Evolutionary conservation across 2,113 vertebrate genomes (phyloP), one percentile per base, ranked within the genome.

Genomic region (Psilopsiagon aurifrons): DNA sequence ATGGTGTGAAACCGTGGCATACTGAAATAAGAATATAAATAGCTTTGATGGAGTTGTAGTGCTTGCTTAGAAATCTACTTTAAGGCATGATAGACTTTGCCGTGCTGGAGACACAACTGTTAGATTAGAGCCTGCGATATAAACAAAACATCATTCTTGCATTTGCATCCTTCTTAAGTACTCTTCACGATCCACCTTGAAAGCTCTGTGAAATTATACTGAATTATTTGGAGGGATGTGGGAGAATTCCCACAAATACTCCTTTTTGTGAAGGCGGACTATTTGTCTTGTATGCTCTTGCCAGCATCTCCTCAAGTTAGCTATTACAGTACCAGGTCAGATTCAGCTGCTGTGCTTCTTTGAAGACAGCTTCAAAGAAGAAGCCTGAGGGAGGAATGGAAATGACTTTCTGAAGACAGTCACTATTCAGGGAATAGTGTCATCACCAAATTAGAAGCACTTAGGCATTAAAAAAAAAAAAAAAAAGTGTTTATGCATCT

Each of bases 1-100:
- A 0, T 44, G 33, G 9, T 31, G 11, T 46, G n/a, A 78, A 17
- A 67, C 47, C 10, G 2, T 9, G 17, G 19, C n/a, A 29, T 4
- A 1, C 20, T 4, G 3, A 41, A 82, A 44, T 19, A 17, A 41
- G 41, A 59, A 19, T 33, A 24, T 22, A 29, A 67, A 29, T 10
- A 33, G 10, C 41, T 87, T 55, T 49, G 39, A 51, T 55, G n/a
- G 37, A 15, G 3, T 20, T 57, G 11, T 17, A 17, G 28, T 79
- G n/a, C 9, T 54, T 35, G 43, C 28, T 63, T 29, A n/a, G 37
- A 90, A 77, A 19, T 77, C 62, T 62, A 4, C 2, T 90, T 60
- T 68, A 44, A 83, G 44, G 18, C 13, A 16, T 59, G 55, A 10
- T 4, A 35, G 70, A 28, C 10, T 51, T 24, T 2, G 8, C 62